These are phyloP conservation scores for Clarias fuscus DNA, from an alignment of 2,797 vertebrate species.

Conservation along the genomic window DNA sequence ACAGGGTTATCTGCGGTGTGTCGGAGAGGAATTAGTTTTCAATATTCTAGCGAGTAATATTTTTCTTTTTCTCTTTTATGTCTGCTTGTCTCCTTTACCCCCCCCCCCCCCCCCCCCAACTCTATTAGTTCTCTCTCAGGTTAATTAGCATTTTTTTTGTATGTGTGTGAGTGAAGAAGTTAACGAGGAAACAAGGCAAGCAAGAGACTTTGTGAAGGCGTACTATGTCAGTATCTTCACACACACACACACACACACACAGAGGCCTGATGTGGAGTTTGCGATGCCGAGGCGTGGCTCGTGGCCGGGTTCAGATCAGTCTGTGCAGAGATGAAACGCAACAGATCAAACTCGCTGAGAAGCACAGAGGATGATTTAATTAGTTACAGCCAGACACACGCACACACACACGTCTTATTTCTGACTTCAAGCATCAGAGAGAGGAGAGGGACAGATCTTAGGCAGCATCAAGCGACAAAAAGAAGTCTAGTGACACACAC, in stretches of 20 bases:
- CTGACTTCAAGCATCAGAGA: slow-evolving; percentile 12
- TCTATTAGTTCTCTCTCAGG: too few relatives aligned
- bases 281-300: neutral
- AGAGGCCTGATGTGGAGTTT: neutral
- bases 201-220: neutral
- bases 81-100: too few relatives aligned
- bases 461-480: neutral
- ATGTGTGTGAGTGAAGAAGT: neutral
- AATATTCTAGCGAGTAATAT: too few relatives aligned
- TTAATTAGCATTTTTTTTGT: neutral
- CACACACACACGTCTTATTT: neutral
- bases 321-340: slow-evolving; percentile 30
- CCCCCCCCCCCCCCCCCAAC: too few relatives aligned
- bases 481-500: neutral
- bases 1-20: too few relatives aligned
- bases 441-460: neutral
- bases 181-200: neutral
- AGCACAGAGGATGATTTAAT: slow-evolving; percentile 36
- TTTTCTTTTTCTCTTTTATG: too few relatives aligned
- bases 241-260: neutral
- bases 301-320: slow-evolving; percentile 25
- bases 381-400: slow-evolving; percentile 34
- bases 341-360: slow-evolving; percentile 39
- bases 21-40: too few relatives aligned
- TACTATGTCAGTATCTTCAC: neutral